Evolutionary conservation across 2,113 vertebrate genomes (phyloP).

Genomic region (Cephalopholis sonnerati): DNA sequence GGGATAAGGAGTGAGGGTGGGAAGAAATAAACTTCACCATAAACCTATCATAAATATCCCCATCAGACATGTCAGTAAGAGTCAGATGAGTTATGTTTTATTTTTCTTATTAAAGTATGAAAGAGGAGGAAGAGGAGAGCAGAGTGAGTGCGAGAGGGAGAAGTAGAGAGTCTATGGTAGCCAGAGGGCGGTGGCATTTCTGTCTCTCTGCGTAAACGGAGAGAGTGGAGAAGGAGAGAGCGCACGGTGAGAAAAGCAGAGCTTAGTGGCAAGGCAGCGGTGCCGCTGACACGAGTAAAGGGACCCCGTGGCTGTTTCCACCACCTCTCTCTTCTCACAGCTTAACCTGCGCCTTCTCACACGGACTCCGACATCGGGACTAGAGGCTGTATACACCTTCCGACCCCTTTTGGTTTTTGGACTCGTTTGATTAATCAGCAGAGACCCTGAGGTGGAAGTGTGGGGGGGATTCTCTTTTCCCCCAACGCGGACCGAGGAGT

Average conservation of each 20-base stretch:
- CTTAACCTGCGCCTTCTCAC: constrained; percentile 42
- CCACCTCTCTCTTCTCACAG: constrained; percentile 42
- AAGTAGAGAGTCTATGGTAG: constrained; percentile 50
- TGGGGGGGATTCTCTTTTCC: constrained; percentile 22
- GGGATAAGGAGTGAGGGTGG: neutral
- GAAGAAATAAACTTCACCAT: neutral
- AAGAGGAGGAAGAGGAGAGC: neutral
- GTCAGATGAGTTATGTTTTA: no score
- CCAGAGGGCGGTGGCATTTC: constrained; percentile 84
- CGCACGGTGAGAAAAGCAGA: constrained; percentile 50
- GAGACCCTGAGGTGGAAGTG: constrained; percentile 41
- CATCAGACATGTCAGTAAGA: neutral
- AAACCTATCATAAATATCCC: neutral
- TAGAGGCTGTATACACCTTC: constrained; percentile 6
- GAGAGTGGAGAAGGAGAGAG: constrained; percentile 58
- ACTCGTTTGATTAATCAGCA: constrained; percentile 46
- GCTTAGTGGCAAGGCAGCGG: constrained; percentile 63
- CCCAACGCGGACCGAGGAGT: constrained; percentile 67
- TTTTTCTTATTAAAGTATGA: neutral
- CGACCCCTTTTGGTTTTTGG: constrained; percentile 16
- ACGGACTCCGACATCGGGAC: constrained; percentile 49
- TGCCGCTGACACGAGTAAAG: constrained; percentile 66
- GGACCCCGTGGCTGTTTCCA: constrained; percentile 63
- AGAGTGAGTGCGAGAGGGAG: constrained; percentile 21
- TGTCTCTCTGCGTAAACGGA: constrained; percentile 76